Base-by-base conservation (phyloP, 2,888 invertebrate genomes). In the Drosophila anomelani region DNA sequence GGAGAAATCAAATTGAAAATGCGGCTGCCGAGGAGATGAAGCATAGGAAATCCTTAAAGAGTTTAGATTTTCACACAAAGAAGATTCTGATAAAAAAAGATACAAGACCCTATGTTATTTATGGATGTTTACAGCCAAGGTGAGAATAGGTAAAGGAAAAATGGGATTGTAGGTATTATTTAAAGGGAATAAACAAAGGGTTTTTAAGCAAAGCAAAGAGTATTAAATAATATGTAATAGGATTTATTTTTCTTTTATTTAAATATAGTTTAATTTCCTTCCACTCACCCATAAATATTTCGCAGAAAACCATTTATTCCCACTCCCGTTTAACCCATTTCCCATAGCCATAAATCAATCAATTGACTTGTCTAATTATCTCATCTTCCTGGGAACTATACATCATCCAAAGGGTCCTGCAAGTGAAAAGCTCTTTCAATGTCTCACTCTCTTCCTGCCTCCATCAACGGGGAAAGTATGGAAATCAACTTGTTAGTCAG, bases 401-500 rank as follows among this genome's bases (percentile, higher is more conserved):
- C 69, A 68, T 68, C 69, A 68, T 56, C 47, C 15, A 29, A 29
- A 43, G 49, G 69, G 55, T 41, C 55, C 55, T 66, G 54, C 4
- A n/a, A 44, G 64, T 53, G 47, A 61, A 20, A 15, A 29, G 36
- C 44, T 57, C 36, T 7, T 36, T 6, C 62, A 12, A 29, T 44
- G n/a, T 26, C 63, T 49, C 47, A 46, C 39, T 62, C 44, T 36
- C 17, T 58, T 1, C 6, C 23, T 8, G n/a, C 15, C 32, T 15
- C 61, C 38, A 17, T 47, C 46, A 39, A 32, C 34, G 32, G 4
- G 13, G 49, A 13, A 5, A 20, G 36, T 68, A 68, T 68, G 68
- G 69, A 68, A 68, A 68, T 68, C 55, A 49, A 68, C 47, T 68
- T 68, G 68, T 68, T 68, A 69, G 68, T 68, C 55, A 34, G 55